Evolutionary conservation across 2,888 invertebrate genomes (phyloP), one percentile per base, ranked within the genome.

Genomic region (Caenorhabditis drosophilae): DNA sequence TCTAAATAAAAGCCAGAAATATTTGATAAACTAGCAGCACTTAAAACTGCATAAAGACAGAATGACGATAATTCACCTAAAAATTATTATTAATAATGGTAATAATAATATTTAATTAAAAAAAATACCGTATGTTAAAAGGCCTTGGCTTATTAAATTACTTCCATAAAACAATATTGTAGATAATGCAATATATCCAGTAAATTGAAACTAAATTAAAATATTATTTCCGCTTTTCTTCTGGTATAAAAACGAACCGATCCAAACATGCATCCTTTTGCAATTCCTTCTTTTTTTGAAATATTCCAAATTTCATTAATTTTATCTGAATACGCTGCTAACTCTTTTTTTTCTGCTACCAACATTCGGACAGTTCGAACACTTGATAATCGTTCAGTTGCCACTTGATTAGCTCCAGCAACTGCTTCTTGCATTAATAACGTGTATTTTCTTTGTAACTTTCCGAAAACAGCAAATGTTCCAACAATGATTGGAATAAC

Each of bases 1-100:
- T 96, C 95, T 0, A 93, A 90, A 84, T 95, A 97, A 85, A 95
- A 95, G 74, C 90, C 90, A 45, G 92, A 91, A n/a, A 96, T 84
- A 26, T 73, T 76, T 11, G 77, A 75, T n/a, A 81, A 56, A 38
- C 75, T 75, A 15, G 74, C 71, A 15, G 80, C 80, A 44, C 78
- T 78, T 11, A 82, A 59, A 2, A 80, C 73, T 0, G 96, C 94
- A 82, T 97, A 97, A 15, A 97, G 85, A 12, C 97, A 87, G 85
- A 97, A 97, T 0, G 96, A 91, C 0, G 95, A 94, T 18, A 97
- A 87, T 68, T 91, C 90, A 4, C 96, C 95, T 15, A 90, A 49
- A 0, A 90, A 46, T 40, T 41, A 25, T 47, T 44, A 11, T 20
- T n/a, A 16, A 61, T 38, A 53, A 22, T 20, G 41, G 16, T 18